Evolutionary conservation across 2,113 vertebrate species (phyloP).

Genomic region (Rhinolophus ferrumequinum): DNA sequence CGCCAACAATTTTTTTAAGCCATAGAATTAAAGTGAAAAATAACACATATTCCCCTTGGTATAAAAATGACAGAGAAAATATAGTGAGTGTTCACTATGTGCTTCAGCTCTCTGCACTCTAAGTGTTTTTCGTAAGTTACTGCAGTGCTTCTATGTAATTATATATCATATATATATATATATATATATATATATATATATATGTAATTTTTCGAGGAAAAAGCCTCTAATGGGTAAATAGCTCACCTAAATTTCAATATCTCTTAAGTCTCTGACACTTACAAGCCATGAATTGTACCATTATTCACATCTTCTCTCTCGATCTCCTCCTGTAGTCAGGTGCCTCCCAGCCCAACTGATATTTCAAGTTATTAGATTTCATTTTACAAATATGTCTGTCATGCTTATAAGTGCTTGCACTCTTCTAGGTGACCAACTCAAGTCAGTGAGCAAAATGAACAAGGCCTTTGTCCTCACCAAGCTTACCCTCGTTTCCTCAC

Average conservation of each 20-base stretch:
- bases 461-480: background rate
- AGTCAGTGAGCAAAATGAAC: background rate
- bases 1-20: background rate
- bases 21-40: background rate
- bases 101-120: background rate
- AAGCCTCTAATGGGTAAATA: background rate
- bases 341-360: background rate
- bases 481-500: background rate
- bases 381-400: background rate
- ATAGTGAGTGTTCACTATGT: background rate
- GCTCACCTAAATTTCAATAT: background rate
- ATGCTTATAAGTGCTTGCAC: rapidly evolving
- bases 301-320: background rate
- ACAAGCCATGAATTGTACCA: background rate
- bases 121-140: background rate
- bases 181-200: too few relatives aligned
- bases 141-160: background rate
- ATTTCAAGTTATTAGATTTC: background rate
- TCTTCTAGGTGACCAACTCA: background rate
- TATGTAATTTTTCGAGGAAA: background rate
- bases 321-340: background rate
- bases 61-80: background rate
- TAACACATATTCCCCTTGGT: background rate
- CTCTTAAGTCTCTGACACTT: background rate
- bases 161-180: too few relatives aligned